A percentile compares a stretch with the other conserved stretches of the same genome.
These are phyloP conservation scores for Lithobates sylvaticus DNA, from an alignment of 2,797 vertebrate genomes.

Conservation along the genomic window DNA sequence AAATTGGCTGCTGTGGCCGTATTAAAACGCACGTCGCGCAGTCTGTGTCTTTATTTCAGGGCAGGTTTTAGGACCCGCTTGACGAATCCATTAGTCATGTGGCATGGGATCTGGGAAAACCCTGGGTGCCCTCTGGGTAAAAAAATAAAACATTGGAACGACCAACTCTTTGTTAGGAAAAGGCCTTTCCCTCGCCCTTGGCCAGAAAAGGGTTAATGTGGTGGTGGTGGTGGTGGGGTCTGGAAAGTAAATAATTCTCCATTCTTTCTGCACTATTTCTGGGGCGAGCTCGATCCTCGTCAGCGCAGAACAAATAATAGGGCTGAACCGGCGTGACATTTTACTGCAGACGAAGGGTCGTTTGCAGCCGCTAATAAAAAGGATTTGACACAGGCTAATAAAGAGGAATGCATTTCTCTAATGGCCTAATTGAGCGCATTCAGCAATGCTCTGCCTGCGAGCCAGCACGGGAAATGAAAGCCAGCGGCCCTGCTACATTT, in stretches of 20 bases:
- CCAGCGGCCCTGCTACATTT: constrained; percentile 31
- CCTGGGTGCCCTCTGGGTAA: too few species aligned
- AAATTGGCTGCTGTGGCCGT: too few species aligned
- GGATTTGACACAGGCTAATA: constrained; percentile 81
- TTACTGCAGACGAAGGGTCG: constrained; percentile 80
- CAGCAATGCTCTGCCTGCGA: constrained; percentile 71
- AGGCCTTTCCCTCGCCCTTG: background rate
- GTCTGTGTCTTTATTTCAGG: too few species aligned
- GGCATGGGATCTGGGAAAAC: too few species aligned
- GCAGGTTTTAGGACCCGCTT: too few species aligned
- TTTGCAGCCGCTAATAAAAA: constrained; percentile 81
- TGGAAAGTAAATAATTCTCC: constrained; percentile 75
- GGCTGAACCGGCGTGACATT: constrained; percentile 79
- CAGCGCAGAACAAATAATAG: constrained; percentile 77
- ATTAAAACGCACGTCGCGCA: too few species aligned
- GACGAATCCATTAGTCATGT: too few species aligned
- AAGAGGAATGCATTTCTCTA: constrained; percentile 83
- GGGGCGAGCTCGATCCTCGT: constrained; percentile 72
- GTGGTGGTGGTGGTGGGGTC: constrained; percentile 15
- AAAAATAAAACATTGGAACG: too few species aligned
- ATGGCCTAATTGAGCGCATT: constrained; percentile 80
- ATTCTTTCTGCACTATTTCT: constrained; percentile 67
- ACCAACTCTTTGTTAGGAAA: background rate
- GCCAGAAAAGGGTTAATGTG: background rate
- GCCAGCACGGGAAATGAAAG: constrained; percentile 65